These are phyloP conservation scores for Therioaphis trifolii DNA, from an alignment of 2,888 invertebrate species.

Conservation along the genomic window DNA sequence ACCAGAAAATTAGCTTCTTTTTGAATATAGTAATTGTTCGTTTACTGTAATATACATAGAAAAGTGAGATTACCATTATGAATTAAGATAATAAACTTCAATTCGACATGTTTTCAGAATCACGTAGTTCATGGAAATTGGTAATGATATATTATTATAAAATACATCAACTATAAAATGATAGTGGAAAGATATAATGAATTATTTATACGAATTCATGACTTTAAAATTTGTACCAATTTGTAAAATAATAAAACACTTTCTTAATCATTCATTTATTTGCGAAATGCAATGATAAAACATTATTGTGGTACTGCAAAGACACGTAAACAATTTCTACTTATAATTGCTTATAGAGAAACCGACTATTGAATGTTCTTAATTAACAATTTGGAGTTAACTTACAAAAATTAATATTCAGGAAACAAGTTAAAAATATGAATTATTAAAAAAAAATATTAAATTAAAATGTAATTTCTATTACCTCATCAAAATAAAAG, in stretches of 20 bases:
- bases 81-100: background rate
- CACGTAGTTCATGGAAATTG: background rate
- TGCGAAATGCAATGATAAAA: background rate
- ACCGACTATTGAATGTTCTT: background rate
- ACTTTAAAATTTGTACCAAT: background rate
- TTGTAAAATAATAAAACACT: background rate
- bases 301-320: background rate
- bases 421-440: background rate
- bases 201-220: background rate
- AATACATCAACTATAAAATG: background rate
- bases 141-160: background rate
- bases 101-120: background rate
- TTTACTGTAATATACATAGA: background rate
- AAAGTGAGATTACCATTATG: background rate
- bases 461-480: no score
- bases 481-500: no score
- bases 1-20: slow-evolving; percentile 29
- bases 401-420: background rate
- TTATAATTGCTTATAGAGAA: slow-evolving; percentile 26
- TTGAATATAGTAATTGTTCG: background rate
- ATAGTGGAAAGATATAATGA: background rate
- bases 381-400: background rate
- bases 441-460: no score
- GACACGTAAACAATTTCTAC: slow-evolving; percentile 23
- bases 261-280: background rate